Percentiles rank a stretch among this genome's conserved stretches.
Conservation (phyloP, 2,888 invertebrate species). For the Epistrophe eligans region DNA sequence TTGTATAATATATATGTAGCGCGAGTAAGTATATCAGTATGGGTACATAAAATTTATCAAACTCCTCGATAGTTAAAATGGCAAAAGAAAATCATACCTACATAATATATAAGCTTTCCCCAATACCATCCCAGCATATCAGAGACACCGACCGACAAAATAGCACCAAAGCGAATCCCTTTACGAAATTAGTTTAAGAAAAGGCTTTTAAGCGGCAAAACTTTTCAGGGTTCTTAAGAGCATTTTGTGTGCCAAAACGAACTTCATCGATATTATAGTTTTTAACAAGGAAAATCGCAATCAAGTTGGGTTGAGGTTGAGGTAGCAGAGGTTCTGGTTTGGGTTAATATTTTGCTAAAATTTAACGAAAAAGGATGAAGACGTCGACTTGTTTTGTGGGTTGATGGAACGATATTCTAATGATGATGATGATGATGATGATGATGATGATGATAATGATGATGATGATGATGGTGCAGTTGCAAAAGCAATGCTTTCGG, state of each 20-base stretch:
- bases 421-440: background rate
- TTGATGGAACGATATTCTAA: background rate
- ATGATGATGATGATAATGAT: background rate
- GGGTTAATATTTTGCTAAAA: conserved; percentile 14
- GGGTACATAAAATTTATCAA: background rate
- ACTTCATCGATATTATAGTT: conserved; percentile 76
- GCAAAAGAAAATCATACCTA: conserved; percentile 29
- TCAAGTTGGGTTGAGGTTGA: conserved; percentile 1
- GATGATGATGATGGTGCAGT: background rate
- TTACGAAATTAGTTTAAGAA: conserved; percentile 74
- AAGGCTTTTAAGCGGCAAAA: conserved; percentile 74
- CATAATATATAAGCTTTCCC: conserved; percentile 25
- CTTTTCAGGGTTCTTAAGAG: conserved; percentile 74
- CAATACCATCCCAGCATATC: background rate
- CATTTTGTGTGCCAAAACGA: conserved; percentile 64
- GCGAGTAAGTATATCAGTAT: background rate
- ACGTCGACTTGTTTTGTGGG: background rate
- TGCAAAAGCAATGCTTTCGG: background rate
- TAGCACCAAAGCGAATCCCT: conserved; percentile 57
- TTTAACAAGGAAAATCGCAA: conserved; percentile 67
- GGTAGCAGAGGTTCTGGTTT: background rate
- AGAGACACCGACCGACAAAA: conserved; percentile 30
- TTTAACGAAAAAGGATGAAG: conserved; percentile 15
- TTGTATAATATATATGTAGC: background rate
- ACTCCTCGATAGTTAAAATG: background rate